Base-by-base conservation (phyloP, 2,888 invertebrate genomes). In the Pyrrhia umbra region DNA sequence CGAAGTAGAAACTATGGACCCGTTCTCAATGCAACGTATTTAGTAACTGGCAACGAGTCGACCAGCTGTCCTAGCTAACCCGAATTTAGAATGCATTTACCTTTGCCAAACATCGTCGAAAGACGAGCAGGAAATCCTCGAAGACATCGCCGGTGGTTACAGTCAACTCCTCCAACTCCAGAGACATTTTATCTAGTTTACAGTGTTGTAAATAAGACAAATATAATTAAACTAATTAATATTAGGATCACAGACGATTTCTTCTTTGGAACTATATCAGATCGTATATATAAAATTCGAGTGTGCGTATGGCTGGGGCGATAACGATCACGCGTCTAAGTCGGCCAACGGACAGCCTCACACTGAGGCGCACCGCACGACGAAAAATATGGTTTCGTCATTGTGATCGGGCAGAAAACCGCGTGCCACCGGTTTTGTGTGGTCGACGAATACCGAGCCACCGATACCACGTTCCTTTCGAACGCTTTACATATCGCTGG, bases 121-220 rank as follows among this genome's bases (percentile, higher is more conserved):
- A 96, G 85, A 97, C 95, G 82, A 96, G 90, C 84, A 97, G 95
- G 91, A 97, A 97, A 90, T 97, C 97, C 88, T 96, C 97, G 90
- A 97, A 95, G 82, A 97, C 96, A 91, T 97, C 97, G 79, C 97
- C 97, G 79, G 96, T 95, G 85, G 95, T 89, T 80, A 95, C 94
- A 81, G 95, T 90, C 25, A 96, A 88, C 78, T 96, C 95, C 88
- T 96, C 97, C 87, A 96, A 95, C 85, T 97, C 97, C 86, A 96
- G 90, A 85, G 96, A 96, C 96, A 97, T 96, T 87, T 92, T 95
- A 75, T 88, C 70, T 83, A 82, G 59, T 86, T 87, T 85, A 85
- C 77, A 75, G 64, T 77, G 25, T 65, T 58, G 78, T 64, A 81
- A 88, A 86, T 83, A 73, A 82, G 72, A 81, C 66, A 85, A 85